Conservation (phyloP, 2,113 vertebrate genomes). For the Syrrhaptes paradoxus region DNA sequence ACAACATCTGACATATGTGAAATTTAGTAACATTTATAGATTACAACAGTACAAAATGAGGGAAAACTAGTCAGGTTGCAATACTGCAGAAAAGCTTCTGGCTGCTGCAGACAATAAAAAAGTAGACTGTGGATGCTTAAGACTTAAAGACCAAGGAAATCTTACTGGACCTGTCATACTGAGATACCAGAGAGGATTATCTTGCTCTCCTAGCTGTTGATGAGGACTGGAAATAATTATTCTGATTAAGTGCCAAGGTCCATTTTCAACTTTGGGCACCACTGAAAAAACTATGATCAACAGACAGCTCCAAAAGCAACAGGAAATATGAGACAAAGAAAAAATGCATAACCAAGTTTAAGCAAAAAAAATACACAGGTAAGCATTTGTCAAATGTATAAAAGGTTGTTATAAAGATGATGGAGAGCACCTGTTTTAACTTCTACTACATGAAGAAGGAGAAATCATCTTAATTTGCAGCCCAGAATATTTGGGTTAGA, state of each 20-base stretch:
- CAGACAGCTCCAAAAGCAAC: background rate
- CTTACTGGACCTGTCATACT: background rate
- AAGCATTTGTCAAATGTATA: background rate
- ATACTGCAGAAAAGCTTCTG: background rate
- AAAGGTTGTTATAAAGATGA: background rate
- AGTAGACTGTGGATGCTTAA: background rate
- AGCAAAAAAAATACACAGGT: background rate
- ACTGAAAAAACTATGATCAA: background rate
- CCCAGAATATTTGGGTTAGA: background rate
- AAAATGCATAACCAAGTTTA: background rate
- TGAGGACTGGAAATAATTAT: background rate
- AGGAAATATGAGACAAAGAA: background rate
- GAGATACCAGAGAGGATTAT: background rate
- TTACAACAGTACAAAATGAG: background rate
- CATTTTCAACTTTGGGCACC: background rate
- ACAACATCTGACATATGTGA: background rate
- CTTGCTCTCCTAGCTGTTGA: background rate
- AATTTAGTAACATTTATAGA: background rate
- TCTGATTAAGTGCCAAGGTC: background rate
- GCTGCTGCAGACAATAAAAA: background rate
- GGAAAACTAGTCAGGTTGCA: background rate
- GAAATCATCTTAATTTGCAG: background rate
- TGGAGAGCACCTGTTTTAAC: background rate
- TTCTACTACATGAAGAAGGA: background rate
- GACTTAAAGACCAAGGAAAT: background rate